Evolutionary conservation across 2,888 invertebrate species (phyloP).

Genomic region (Hoplodrina ambigua): DNA sequence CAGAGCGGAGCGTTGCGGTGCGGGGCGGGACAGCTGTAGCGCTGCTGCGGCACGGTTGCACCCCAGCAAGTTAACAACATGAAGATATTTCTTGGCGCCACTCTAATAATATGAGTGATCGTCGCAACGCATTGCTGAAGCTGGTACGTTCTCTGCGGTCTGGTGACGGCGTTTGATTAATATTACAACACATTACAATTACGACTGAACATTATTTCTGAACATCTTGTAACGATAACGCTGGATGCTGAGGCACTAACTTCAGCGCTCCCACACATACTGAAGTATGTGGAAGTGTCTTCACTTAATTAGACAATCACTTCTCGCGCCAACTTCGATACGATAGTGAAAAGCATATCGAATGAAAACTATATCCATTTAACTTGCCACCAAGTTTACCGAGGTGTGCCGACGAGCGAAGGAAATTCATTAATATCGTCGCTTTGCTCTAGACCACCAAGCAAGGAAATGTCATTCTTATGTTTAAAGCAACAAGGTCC

Average conservation of each 20-base stretch:
- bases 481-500: conserved; percentile 33
- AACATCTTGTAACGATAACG: no score
- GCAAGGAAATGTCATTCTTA: conserved; percentile 37
- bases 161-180: conserved; percentile 1
- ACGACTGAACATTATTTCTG: conserved; percentile 2
- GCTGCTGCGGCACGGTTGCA: not conserved
- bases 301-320: conserved; percentile 47
- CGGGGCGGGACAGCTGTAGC: not conserved
- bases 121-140: conserved; percentile 11
- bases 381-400: conserved; percentile 56
- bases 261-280: not conserved
- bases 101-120: conserved; percentile 8
- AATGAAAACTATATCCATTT: conserved; percentile 67
- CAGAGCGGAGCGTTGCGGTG: not conserved
- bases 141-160: not conserved
- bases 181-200: conserved; percentile 10
- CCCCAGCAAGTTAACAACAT: not conserved
- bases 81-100: conserved; percentile 6
- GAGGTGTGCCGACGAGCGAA: conserved; percentile 32
- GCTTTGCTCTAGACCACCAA: conserved; percentile 9
- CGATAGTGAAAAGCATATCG: conserved; percentile 53
- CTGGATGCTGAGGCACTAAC: no score
- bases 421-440: conserved; percentile 63
- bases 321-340: conserved; percentile 45
- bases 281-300: not conserved